These are phyloP conservation scores for Oxyruncus cristatus DNA, from an alignment of 2,113 vertebrate species.

Conservation along the genomic window DNA sequence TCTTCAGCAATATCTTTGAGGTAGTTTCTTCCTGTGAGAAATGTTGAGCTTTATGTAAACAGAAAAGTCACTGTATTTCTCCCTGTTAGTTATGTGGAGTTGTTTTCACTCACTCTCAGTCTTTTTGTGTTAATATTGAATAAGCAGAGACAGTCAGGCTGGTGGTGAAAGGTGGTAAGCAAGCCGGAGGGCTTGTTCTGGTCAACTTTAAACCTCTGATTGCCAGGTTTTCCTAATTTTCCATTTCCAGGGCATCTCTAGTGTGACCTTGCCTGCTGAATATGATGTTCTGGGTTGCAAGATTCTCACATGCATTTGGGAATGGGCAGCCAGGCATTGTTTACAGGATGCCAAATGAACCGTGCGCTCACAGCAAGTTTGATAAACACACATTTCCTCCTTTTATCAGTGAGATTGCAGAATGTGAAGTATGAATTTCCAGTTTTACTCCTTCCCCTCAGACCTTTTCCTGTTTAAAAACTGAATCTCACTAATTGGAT, in stretches of 20 bases:
- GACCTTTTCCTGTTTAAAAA: slow-evolving; percentile 84
- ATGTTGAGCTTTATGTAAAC: slow-evolving; percentile 75
- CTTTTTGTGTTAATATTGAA: slow-evolving; percentile 72
- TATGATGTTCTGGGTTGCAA: slow-evolving; percentile 78
- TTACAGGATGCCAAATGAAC: slow-evolving; percentile 83
- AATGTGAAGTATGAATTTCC: slow-evolving; percentile 80
- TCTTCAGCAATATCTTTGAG: slow-evolving; percentile 28
- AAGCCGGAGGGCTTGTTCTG: slow-evolving; percentile 79
- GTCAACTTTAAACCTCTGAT: slow-evolving; percentile 80
- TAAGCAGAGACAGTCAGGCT: slow-evolving; percentile 74
- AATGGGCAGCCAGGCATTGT: slow-evolving; percentile 79
- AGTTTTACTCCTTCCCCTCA: slow-evolving; percentile 78
- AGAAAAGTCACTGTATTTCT: slow-evolving; percentile 66
- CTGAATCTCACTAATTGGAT: slow-evolving; percentile 75
- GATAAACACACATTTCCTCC: slow-evolving; percentile 94
- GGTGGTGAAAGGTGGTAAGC: slow-evolving; percentile 78
- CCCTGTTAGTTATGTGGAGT: slow-evolving; percentile 69
- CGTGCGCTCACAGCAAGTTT: slow-evolving; percentile 78
- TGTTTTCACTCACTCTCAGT: slow-evolving; percentile 72
- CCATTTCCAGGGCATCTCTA: slow-evolving; percentile 84
- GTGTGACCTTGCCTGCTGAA: slow-evolving; percentile 82
- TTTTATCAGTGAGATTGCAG: slow-evolving; percentile 82
- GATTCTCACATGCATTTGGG: slow-evolving; percentile 79
- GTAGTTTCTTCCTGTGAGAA: slow-evolving; percentile 64
- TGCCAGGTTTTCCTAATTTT: slow-evolving; percentile 89